Conservation (phyloP, 2,888 invertebrate species). For the Dynastes grantii region DNA sequence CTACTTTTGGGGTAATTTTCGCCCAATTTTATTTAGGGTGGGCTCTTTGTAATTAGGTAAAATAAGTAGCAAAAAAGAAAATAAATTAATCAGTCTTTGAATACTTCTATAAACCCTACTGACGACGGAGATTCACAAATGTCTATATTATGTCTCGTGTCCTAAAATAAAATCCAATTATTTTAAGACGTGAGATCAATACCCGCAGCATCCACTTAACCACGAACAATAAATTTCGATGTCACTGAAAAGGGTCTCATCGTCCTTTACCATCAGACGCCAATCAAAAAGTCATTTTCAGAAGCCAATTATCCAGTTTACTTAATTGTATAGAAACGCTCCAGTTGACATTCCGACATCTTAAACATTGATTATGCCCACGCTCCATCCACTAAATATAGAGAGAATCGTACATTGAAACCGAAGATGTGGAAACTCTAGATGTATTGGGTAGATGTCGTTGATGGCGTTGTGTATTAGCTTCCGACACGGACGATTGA, state of each 20-base stretch:
- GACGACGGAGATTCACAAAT: no score
- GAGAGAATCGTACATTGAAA: conserved; percentile 9
- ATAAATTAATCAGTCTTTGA: no score
- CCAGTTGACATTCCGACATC: conserved; percentile 21
- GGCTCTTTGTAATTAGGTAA: no score
- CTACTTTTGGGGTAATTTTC: no score
- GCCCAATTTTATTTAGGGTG: no score
- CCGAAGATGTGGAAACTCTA: background rate
- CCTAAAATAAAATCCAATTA: conserved; percentile 15
- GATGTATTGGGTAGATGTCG: conserved; percentile 22
- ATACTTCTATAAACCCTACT: no score
- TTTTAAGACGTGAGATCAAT: conserved; percentile 20
- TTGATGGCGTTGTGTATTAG: background rate
- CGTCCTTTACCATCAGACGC: conserved; percentile 20
- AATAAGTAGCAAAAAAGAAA: no score
- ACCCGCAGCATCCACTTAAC: conserved; percentile 18
- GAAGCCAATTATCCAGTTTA: conserved; percentile 38
- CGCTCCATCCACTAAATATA: conserved; percentile 40
- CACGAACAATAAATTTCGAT: conserved; percentile 25
- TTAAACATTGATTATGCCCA: conserved; percentile 26
- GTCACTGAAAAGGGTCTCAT: background rate
- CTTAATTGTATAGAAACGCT: conserved; percentile 37
- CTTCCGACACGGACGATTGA: conserved; percentile 43
- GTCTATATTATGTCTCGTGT: background rate
- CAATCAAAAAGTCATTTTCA: conserved; percentile 44